A percentile compares a stretch with the other conserved stretches of the same genome.
These are phyloP conservation scores for Scyliorhinus canicula DNA, from an alignment of 2,797 vertebrate species.

Conservation along the genomic window DNA sequence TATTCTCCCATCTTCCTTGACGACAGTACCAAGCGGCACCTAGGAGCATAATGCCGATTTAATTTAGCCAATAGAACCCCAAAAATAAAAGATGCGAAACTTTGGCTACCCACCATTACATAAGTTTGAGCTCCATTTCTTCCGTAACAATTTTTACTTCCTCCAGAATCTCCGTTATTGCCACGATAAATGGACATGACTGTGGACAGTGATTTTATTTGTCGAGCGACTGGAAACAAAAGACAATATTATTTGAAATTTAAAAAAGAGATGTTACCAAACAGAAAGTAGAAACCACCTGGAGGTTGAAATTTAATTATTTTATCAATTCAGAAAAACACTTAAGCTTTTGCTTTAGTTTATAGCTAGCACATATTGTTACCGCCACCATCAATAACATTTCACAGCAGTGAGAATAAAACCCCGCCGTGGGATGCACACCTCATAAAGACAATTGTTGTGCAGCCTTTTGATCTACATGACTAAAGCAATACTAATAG, in stretches of 20 bases:
- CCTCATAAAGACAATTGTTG: background rate
- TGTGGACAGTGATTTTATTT: slow-evolving; percentile 74
- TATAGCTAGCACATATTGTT: background rate
- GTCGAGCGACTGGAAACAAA: slow-evolving; percentile 63
- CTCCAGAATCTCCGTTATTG: slow-evolving; percentile 63
- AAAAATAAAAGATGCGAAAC: background rate
- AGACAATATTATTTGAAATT: background rate
- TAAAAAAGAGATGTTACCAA: background rate
- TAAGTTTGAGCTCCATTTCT: slow-evolving; percentile 60
- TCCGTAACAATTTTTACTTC: slow-evolving; percentile 81
- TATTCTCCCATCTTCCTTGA: slow-evolving; percentile 67
- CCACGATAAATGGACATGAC: slow-evolving; percentile 68
- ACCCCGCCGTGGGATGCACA: background rate
- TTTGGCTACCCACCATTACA: slow-evolving; percentile 62
- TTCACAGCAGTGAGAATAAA: background rate
- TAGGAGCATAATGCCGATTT: slow-evolving; percentile 45
- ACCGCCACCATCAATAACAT: background rate
- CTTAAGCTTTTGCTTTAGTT: background rate
- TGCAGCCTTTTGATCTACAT: background rate
- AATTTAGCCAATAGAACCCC: background rate
- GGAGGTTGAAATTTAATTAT: background rate
- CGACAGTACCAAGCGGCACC: slow-evolving; percentile 84
- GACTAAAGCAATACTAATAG: background rate
- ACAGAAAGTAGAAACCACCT: background rate
- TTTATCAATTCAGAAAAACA: background rate